Evolutionary conservation across 2,113 vertebrate genomes (phyloP).

Genomic region (Scortum barcoo): DNA sequence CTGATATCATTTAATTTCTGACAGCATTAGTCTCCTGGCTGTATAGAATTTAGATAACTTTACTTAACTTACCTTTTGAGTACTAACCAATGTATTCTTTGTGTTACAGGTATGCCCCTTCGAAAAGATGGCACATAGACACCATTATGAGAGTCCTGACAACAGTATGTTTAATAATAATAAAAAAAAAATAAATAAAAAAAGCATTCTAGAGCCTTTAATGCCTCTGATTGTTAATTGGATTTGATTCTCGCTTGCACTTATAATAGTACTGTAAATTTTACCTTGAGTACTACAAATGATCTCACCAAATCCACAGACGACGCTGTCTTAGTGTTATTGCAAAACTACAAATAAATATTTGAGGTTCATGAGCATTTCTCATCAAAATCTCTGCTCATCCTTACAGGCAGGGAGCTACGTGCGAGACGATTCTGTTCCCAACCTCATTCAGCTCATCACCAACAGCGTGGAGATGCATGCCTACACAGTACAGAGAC

Average conservation of each 20-base stretch:
- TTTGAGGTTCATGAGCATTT: not conserved
- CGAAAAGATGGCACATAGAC: constrained; percentile 99
- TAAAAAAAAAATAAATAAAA: no score
- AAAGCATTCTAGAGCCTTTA: not conserved
- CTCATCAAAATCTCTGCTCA: constrained; percentile 18
- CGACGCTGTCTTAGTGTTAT: not conserved
- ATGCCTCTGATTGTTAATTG: not conserved
- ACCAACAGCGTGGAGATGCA: constrained; percentile 99
- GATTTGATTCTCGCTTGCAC: not conserved
- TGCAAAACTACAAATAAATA: not conserved
- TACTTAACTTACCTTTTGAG: not conserved
- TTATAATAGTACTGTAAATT: not conserved
- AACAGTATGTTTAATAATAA: no score
- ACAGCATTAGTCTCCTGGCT: constrained; percentile 63
- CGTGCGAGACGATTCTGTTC: constrained; percentile 97
- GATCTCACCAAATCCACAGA: not conserved
- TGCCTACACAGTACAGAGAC: constrained; percentile 97
- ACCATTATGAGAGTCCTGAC: constrained; percentile 99
- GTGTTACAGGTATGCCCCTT: constrained; percentile 92
- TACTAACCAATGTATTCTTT: constrained; percentile 54
- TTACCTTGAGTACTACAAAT: constrained; percentile 21
- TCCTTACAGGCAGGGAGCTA: constrained; percentile 94
- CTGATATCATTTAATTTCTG: constrained; percentile 80
- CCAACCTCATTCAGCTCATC: constrained; percentile 99
- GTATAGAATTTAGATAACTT: not conserved